Evolutionary conservation across 2,888 invertebrate species (phyloP).

Genomic region (Zaprionus obscuricornis): DNA sequence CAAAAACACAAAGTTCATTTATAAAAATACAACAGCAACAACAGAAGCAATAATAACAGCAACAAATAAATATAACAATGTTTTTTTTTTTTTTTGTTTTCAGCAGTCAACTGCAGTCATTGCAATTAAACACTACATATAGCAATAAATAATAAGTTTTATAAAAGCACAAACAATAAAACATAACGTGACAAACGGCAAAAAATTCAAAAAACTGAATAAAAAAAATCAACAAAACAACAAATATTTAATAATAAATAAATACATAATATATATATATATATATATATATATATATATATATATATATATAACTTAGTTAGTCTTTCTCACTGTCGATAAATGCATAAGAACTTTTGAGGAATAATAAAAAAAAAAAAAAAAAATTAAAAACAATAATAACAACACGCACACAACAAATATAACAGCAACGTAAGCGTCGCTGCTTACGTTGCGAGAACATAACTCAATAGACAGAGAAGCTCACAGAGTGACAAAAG

Average conservation of each 20-base stretch:
- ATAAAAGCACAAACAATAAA: conserved; percentile 28
- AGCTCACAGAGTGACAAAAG: conserved; percentile 33
- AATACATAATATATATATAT: conserved; percentile 3
- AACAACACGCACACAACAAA: no score
- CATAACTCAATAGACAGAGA: no score
- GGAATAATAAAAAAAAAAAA: no score
- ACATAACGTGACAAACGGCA: conserved; percentile 47
- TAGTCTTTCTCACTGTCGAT: no score
- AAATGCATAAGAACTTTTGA: no score
- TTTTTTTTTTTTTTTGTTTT: conserved; percentile 15
- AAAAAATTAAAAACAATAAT: no score
- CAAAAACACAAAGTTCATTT: conserved; percentile 39
- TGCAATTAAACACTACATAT: not conserved
- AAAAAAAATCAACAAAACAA: conserved; percentile 7
- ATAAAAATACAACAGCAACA: not conserved
- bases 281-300: conserved; percentile 14
- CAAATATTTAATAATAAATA: conserved; percentile 37
- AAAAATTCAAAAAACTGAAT: no score
- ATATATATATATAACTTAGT: no score
- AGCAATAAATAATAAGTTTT: conserved; percentile 4
- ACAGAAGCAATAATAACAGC: conserved; percentile 7
- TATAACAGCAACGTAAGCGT: no score
- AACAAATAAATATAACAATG: conserved; percentile 4
- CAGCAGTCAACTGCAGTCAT: conserved; percentile 6
- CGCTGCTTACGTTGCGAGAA: no score